Conservation (phyloP, 2,113 vertebrate species). For the Phoenicopterus ruber region DNA sequence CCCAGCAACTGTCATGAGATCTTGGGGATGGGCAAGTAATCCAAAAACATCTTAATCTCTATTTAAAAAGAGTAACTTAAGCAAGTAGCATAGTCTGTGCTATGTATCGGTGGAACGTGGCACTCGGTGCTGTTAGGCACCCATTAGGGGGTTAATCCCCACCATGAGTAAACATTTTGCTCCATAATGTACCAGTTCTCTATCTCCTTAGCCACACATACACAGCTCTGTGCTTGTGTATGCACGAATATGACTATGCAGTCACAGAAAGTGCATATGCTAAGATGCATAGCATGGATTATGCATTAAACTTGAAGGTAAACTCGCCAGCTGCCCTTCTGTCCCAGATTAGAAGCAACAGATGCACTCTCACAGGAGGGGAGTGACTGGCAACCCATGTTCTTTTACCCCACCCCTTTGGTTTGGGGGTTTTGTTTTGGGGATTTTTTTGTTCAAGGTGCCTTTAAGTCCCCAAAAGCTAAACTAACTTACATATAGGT, state of each 20-base stretch:
- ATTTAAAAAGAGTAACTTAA: neutral
- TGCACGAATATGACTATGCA: accelerated
- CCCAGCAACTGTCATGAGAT: neutral
- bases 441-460: neutral
- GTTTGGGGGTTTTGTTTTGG: neutral
- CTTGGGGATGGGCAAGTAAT: neutral
- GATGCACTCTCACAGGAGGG: neutral
- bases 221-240: neutral
- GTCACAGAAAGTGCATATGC: neutral
- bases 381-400: neutral
- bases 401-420: neutral
- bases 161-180: neutral
- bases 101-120: neutral
- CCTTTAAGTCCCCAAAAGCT: neutral
- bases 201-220: neutral
- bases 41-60: neutral
- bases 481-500: neutral
- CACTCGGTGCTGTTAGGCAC: neutral
- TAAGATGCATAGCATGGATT: neutral
- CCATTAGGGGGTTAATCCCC: neutral
- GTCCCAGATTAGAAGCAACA: neutral
- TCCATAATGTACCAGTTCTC: neutral
- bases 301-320: neutral
- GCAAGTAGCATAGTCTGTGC: neutral
- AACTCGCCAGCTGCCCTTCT: neutral